Evolutionary conservation across 2,888 invertebrate species (phyloP), one percentile per base, ranked within the genome.

Genomic region (Cheilosia vernalis): DNA sequence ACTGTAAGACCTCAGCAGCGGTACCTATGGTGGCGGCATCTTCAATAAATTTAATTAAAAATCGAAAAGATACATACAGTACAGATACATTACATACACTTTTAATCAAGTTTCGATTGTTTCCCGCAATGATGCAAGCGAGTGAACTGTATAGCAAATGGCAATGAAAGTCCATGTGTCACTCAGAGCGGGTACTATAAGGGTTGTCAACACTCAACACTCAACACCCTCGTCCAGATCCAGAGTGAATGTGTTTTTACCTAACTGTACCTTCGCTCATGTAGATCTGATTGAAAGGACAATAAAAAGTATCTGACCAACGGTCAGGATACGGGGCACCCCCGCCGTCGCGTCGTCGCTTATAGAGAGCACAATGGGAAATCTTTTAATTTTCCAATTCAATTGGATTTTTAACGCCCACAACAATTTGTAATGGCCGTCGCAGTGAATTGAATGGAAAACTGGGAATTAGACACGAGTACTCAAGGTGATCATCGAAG

Each of bases 331-430:
- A 61, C 42, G 56, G 37, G 42, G 61, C 64, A 49, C 67, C 67
- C 72, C 72, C 63, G 53, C 61, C 55, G 21, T 9, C 55, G 30
- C 53, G n/a, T 15, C 55, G 19, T 44, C 30, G 67, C 2, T 49
- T 24, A 6, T 24, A 6, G 17, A 58, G 61, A 55, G 64, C 58
- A 81, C 85, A 81, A 81, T 81, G 27, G 76, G 56, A 85, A 85
- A 85, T 85, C 85, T 85, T 85, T 85, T 85, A 85, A 85, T 85
- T 85, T 85, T 85, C 85, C 81, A 77, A 85, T 85, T 85, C 76
- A 91, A 91, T 91, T 90, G 89, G 91, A 91, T 91, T 91, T 90
- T 89, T 82, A 90, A 91, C 92, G 91, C 91, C 91, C 92, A 91
- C 92, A 91, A 91, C 90, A 91, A 91, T 91, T 91, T 92, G 91